Evolutionary conservation across 1,140 invertebrate genomes (phyloP).

Genomic region (Cyrtorhinus lividipennis): DNA sequence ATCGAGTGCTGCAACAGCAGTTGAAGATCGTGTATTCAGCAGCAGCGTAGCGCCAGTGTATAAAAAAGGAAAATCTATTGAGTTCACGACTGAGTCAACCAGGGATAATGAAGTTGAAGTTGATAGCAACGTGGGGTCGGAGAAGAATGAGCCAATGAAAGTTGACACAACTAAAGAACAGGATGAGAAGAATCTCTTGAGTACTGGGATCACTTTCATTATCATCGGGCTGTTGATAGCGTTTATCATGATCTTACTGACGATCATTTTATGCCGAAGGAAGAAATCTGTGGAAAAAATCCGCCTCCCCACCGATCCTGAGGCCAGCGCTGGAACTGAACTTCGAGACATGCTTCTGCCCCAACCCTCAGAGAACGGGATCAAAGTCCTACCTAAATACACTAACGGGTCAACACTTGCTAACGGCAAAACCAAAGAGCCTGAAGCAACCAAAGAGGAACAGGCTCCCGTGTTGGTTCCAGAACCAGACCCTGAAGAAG

Average conservation of each 20-base stretch:
- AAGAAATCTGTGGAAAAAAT: constrained; percentile 11
- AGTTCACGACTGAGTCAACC: not conserved
- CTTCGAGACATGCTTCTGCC: constrained; percentile 25
- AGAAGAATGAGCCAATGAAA: constrained; percentile 1
- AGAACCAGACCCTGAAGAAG: not conserved
- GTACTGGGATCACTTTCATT: constrained; percentile 14
- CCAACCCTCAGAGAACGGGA: constrained; percentile 21
- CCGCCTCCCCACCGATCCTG: constrained; percentile 18
- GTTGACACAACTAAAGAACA: not conserved
- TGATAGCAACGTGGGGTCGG: not conserved
- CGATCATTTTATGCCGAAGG: constrained; percentile 1
- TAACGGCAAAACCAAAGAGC: constrained; percentile 9
- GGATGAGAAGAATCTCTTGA: constrained; percentile 2
- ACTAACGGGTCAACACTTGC: constrained; percentile 11
- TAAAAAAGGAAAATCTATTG: not conserved
- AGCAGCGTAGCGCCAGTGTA: too few relatives aligned
- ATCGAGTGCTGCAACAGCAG: too few relatives aligned
- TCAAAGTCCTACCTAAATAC: constrained; percentile 18
- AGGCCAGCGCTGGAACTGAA: constrained; percentile 22
- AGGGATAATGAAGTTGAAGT: not conserved
- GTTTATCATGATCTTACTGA: constrained; percentile 12
- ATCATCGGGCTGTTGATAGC: constrained; percentile 14
- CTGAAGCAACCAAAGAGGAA: constrained; percentile 10
- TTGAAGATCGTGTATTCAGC: too few relatives aligned
- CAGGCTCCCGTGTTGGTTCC: constrained; percentile 1